phyloP scores from a whole-genome alignment of 2,113 vertebrate genomes.

The Scomber japonicus region DNA sequence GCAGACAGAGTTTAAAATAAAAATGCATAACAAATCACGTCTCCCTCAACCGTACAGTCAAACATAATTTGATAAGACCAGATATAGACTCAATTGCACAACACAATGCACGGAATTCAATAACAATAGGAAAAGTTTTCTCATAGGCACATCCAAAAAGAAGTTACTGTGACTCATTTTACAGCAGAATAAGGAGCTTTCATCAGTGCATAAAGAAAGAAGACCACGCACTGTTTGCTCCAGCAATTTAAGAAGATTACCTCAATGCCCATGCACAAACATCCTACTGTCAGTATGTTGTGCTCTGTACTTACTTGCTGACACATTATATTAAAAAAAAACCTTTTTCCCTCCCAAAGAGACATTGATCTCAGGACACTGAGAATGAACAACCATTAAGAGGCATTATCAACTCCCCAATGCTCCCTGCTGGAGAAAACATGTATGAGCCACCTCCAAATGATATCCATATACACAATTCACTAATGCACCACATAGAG shows the following conservation, averaged over 20 bases:
- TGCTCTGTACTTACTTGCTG: slow-evolving; percentile 11
- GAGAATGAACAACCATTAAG: slow-evolving; percentile 11
- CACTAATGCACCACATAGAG: neutral
- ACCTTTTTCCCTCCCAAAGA: slow-evolving; percentile 25
- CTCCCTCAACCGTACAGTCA: neutral
- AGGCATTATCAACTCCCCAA: slow-evolving; percentile 37
- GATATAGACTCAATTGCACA: slow-evolving; percentile 23
- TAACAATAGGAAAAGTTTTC: neutral
- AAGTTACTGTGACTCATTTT: slow-evolving; percentile 19
- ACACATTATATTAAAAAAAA: slow-evolving; percentile 30
- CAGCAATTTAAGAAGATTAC: slow-evolving; percentile 37
- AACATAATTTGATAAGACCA: slow-evolving; percentile 41
- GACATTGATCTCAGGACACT: slow-evolving; percentile 53
- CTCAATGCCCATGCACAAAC: slow-evolving; percentile 12
- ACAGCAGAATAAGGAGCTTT: slow-evolving; percentile 30
- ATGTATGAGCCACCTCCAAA: slow-evolving; percentile 28
- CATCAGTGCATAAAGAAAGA: slow-evolving; percentile 10
- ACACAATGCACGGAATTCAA: slow-evolving; percentile 19
- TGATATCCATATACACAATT: slow-evolving; percentile 14
- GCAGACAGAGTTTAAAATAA: slow-evolving; percentile 28
- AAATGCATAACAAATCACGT: slow-evolving; percentile 49
- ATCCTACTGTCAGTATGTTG: neutral
- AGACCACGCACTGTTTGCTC: slow-evolving; percentile 18
- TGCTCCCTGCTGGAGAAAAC: slow-evolving; percentile 30
- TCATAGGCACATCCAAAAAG: neutral